phyloP scores from a whole-genome alignment of 23 tunicate species.

The Ciona savignyi region DNA sequence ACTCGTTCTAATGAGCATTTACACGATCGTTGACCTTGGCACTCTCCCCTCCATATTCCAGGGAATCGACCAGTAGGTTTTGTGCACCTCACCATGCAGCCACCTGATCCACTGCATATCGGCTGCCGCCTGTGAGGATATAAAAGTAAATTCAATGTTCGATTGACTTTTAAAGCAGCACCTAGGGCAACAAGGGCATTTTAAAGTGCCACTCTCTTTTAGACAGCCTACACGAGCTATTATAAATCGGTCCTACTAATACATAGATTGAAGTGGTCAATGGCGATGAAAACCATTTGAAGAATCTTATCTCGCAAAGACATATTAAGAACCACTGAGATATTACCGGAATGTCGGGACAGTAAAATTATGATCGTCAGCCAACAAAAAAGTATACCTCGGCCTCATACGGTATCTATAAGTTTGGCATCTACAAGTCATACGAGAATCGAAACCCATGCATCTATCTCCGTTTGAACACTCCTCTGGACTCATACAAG shows the following conservation, averaged over 20 bases:
- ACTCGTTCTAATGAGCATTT: slow-evolving; percentile 5
- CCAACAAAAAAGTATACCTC: not conserved
- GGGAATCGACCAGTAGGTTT: slow-evolving; percentile 1
- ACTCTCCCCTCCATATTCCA: slow-evolving; percentile 1
- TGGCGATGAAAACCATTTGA: too few relatives aligned
- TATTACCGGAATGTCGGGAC: too few relatives aligned
- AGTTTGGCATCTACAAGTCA: not conserved
- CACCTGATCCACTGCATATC: slow-evolving; percentile 2
- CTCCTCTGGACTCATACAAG: not conserved
- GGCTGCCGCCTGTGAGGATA: not conserved
- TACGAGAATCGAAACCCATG: slow-evolving; percentile 6
- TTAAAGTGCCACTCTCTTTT: too few relatives aligned
- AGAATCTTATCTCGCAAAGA: too few relatives aligned
- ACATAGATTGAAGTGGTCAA: too few relatives aligned
- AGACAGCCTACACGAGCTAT: too few relatives aligned
- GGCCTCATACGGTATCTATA: not conserved
- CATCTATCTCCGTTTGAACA: not conserved
- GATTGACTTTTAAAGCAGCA: too few relatives aligned
- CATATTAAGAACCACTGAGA: too few relatives aligned
- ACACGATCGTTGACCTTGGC: slow-evolving; percentile 27
- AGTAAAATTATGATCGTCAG: not conserved
- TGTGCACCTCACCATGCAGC: slow-evolving; percentile 17
- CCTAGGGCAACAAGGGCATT: too few relatives aligned
- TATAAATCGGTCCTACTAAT: too few relatives aligned
- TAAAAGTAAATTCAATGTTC: too few relatives aligned